phyloP scores from a whole-genome alignment of 2,113 vertebrate genomes.

The Sorex fumeus region DNA sequence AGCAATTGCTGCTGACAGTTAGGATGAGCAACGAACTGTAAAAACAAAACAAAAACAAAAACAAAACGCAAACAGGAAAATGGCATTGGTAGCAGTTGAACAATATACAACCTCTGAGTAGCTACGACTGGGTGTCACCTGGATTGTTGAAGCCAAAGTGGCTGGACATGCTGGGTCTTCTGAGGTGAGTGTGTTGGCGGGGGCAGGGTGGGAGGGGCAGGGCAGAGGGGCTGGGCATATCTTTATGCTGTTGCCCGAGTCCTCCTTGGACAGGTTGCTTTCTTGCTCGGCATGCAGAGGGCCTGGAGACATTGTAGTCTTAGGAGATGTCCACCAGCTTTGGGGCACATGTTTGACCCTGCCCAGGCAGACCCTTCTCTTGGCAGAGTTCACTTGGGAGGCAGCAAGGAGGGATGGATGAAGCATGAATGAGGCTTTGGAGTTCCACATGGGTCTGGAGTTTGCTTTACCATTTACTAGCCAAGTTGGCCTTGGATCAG shows the following conservation, averaged over 20 bases:
- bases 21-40: conserved; percentile 97
- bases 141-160: neutral
- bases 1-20: conserved; percentile 99
- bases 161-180: neutral
- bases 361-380: neutral
- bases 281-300: neutral
- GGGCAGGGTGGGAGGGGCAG: too few species aligned
- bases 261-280: neutral
- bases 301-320: neutral
- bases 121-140: neutral
- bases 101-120: conserved; percentile 31
- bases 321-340: neutral
- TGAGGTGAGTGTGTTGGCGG: neutral
- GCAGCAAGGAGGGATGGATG: neutral
- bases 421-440: neutral
- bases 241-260: neutral
- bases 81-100: conserved; percentile 77
- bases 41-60: conserved; percentile 84
- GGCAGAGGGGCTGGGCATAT: neutral
- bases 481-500: neutral
- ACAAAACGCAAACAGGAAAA: conserved; percentile 79
- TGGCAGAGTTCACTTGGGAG: conserved; percentile 23
- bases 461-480: neutral
- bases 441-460: neutral
- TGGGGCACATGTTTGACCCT: neutral